Conservation (phyloP, 2,797 vertebrate genomes). For the Poecilia wingei region DNA sequence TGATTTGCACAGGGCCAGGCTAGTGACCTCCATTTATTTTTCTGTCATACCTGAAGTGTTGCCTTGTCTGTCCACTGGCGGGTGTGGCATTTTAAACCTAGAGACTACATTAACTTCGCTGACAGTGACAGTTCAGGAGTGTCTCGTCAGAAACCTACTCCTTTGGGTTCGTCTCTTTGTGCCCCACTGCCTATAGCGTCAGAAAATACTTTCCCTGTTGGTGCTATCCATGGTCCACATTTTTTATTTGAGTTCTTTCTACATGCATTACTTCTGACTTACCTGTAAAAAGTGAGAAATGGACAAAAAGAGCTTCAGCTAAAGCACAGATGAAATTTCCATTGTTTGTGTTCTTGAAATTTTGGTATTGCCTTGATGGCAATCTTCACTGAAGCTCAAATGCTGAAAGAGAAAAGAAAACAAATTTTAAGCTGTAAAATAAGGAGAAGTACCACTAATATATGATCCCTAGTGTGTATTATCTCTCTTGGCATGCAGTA, state of each 20-base stretch:
- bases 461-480: conserved; percentile 22
- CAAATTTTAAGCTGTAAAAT: conserved; percentile 40
- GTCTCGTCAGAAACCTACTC: conserved; percentile 57
- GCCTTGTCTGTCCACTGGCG: neutral
- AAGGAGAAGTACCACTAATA: conserved; percentile 12
- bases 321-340: conserved; percentile 23
- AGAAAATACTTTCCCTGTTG: conserved; percentile 35
- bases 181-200: conserved; percentile 39
- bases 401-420: conserved; percentile 10
- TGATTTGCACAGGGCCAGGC: neutral
- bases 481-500: conserved; percentile 22
- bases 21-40: conserved; percentile 18
- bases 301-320: conserved; percentile 8
- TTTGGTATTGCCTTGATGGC: conserved; percentile 38
- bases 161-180: conserved; percentile 35
- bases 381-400: conserved; percentile 33
- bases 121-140: conserved; percentile 38
- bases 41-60: conserved; percentile 7
- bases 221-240: conserved; percentile 26
- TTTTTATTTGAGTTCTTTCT: conserved; percentile 3
- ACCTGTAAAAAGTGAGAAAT: conserved; percentile 7
- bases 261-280: neutral
- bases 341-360: conserved; percentile 30
- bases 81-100: conserved; percentile 4
- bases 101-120: conserved; percentile 41